phyloP scores from a whole-genome alignment of 2,797 vertebrate species.

The Sebastes taczanowskii region DNA sequence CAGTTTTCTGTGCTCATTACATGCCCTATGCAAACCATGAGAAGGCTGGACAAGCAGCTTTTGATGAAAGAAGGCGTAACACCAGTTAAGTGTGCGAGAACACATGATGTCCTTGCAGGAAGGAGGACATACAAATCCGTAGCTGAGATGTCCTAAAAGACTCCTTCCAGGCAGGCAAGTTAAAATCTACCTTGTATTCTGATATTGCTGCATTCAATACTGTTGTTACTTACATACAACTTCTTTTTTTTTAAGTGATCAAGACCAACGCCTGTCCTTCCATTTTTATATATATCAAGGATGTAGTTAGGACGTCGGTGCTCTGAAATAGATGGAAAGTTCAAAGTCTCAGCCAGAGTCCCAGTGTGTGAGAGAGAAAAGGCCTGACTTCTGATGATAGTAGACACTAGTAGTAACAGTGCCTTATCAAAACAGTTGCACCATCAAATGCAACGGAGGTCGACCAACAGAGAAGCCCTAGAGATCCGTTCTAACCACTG shows the following conservation, averaged over 20 bases:
- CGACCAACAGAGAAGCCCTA: conserved; percentile 40
- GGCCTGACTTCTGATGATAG: conserved; percentile 70
- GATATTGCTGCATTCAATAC: conserved; percentile 72
- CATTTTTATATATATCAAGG: conserved; percentile 64
- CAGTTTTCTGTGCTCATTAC: conserved; percentile 67
- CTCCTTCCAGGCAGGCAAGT: conserved; percentile 53
- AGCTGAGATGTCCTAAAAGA: conserved; percentile 42
- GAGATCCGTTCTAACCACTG: conserved; percentile 5
- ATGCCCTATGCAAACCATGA: conserved; percentile 81
- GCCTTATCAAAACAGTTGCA: conserved; percentile 82
- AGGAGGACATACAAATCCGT: conserved; percentile 33
- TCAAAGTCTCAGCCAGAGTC: conserved; percentile 20
- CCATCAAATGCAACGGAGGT: conserved; percentile 64
- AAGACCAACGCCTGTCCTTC: conserved; percentile 61
- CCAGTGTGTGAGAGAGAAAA: conserved; percentile 38
- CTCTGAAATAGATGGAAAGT: conserved; percentile 25
- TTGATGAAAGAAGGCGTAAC: conserved; percentile 13
- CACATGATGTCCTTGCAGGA: conserved; percentile 44
- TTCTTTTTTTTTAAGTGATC: conserved; percentile 39
- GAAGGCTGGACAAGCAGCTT: conserved; percentile 53
- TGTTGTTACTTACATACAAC: conserved; percentile 39
- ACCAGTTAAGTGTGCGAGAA: conserved; percentile 36
- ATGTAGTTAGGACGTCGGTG: conserved; percentile 25
- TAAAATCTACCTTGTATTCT: conserved; percentile 64
- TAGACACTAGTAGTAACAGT: conserved; percentile 81